These are phyloP conservation scores for Thereuonema tuberculata DNA, from an alignment of 1,140 invertebrate species.

Conservation along the genomic window DNA sequence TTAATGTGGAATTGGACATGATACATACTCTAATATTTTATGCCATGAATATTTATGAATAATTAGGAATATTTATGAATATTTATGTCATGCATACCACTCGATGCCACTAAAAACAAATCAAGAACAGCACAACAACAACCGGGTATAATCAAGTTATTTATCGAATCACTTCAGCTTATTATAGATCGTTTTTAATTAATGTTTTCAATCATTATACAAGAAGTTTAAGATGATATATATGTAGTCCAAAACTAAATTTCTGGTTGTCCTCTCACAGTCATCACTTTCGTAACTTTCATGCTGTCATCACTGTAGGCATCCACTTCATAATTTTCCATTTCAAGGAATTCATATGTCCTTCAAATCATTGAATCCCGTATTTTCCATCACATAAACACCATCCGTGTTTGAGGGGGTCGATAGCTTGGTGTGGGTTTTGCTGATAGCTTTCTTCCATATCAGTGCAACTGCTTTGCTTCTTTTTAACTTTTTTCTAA, in stretches of 20 bases:
- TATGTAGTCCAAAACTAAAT: neutral
- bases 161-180: neutral
- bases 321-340: slow-evolving; percentile 4
- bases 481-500: neutral
- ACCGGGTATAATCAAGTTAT: neutral
- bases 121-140: neutral
- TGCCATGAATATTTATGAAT: too few relatives aligned
- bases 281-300: neutral
- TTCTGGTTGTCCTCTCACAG: neutral
- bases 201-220: neutral
- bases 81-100: neutral
- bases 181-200: neutral
- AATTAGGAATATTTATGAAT: too few relatives aligned
- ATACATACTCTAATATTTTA: too few relatives aligned
- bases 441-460: slow-evolving; percentile 1
- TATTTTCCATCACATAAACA: neutral
- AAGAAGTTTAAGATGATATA: neutral
- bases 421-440: neutral
- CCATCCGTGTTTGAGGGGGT: neutral
- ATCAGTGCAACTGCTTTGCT: neutral
- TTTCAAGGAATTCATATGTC: neutral
- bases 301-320: neutral
- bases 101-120: neutral
- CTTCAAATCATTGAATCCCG: neutral
- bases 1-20: neutral